Conservation (phyloP, 2,888 invertebrate genomes). For the Drosophila falleni region DNA sequence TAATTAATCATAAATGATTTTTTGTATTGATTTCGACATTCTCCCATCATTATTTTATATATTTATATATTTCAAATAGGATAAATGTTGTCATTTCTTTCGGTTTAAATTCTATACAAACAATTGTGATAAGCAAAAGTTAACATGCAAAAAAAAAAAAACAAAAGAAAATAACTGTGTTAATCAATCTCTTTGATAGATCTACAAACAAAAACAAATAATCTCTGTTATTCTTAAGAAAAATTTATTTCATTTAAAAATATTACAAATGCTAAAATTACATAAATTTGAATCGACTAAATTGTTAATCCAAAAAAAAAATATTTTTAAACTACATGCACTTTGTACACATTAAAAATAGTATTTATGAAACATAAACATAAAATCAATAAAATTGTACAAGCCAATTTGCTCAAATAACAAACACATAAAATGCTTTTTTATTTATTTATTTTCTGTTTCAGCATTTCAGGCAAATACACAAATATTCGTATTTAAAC, state of each 20-base stretch:
- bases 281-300: constrained; percentile 19
- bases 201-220: constrained; percentile 40
- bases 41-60: constrained; percentile 39
- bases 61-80: constrained; percentile 36
- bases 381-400: constrained; percentile 83
- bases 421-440: constrained; percentile 51
- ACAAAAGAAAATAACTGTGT: constrained; percentile 58
- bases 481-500: not conserved
- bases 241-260: constrained; percentile 17
- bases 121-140: constrained; percentile 55
- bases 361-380: constrained; percentile 30
- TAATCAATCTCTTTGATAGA: constrained; percentile 81
- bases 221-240: constrained; percentile 34
- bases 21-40: constrained; percentile 45
- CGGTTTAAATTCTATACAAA: constrained; percentile 38
- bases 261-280: constrained; percentile 16
- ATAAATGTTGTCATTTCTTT: constrained; percentile 56
- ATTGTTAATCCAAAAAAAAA: constrained; percentile 20
- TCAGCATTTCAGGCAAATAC: not conserved
- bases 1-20: constrained; percentile 29
- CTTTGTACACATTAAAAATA: constrained; percentile 67
- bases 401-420: constrained; percentile 84
- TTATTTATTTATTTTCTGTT: constrained; percentile 10
- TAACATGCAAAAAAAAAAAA: constrained; percentile 11
- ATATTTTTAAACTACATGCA: constrained; percentile 17